Evolutionary conservation across 1,140 invertebrate genomes (phyloP).

Genomic region (Eriosoma lanigerum): DNA sequence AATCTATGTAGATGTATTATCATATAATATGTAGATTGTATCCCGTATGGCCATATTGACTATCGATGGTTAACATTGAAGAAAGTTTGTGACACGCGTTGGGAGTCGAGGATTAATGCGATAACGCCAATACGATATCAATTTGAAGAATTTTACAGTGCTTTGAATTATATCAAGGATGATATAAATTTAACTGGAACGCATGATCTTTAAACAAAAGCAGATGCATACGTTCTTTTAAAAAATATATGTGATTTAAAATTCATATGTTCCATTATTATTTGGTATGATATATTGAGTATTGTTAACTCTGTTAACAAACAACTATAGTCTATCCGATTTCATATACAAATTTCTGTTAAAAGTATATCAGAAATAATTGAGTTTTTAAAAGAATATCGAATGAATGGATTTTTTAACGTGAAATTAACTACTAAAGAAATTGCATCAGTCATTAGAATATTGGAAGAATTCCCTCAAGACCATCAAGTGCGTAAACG

Average conservation of each 20-base stretch:
- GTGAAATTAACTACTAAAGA: slow-evolving; percentile 6
- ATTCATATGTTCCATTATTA: slow-evolving; percentile 2
- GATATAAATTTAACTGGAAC: neutral
- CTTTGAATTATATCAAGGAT: neutral
- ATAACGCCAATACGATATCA: slow-evolving; percentile 8
- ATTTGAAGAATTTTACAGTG: neutral
- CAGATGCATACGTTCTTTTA: slow-evolving; percentile 5
- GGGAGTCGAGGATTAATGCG: neutral
- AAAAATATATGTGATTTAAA: slow-evolving; percentile 12
- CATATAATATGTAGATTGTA: slow-evolving; percentile 1
- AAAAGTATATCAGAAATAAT: neutral
- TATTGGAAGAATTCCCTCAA: neutral
- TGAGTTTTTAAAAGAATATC: neutral
- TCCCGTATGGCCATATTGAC: neutral
- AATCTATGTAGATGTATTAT: slow-evolving; percentile 2
- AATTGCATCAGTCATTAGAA: neutral
- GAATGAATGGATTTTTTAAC: neutral
- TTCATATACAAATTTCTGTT: neutral
- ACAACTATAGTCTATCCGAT: slow-evolving; percentile 1
- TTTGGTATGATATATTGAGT: slow-evolving; percentile 41
- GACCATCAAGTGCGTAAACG: neutral
- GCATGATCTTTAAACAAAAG: slow-evolving; percentile 1
- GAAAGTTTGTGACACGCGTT: neutral
- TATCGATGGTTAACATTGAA: neutral
- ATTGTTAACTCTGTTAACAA: neutral